Evolutionary conservation across 2,113 vertebrate species (phyloP).

Genomic region (Scatophagus argus): DNA sequence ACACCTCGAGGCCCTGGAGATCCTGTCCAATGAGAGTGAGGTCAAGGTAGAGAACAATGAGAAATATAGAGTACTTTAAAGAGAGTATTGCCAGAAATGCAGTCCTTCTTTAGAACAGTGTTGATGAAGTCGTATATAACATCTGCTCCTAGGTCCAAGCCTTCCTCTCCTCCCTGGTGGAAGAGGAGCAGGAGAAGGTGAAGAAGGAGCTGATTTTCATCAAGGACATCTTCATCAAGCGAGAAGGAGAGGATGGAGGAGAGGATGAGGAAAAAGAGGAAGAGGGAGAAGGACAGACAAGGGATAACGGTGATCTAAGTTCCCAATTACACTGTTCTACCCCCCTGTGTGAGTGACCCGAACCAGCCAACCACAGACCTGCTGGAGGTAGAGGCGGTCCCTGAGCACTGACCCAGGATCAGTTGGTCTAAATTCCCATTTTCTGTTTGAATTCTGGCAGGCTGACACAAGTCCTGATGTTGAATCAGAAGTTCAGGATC

Average conservation of each 20-base stretch:
- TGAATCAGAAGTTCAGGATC: background rate
- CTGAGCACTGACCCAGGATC: constrained; percentile 67
- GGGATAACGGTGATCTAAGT: constrained; percentile 88
- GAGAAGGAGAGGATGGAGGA: constrained; percentile 83
- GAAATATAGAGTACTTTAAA: background rate
- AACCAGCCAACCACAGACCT: constrained; percentile 43
- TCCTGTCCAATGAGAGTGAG: constrained; percentile 97
- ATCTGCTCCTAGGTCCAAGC: constrained; percentile 88
- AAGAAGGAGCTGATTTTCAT: constrained; percentile 93
- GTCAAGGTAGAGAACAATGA: constrained; percentile 84
- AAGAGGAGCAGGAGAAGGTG: constrained; percentile 87
- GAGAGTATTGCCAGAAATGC: no score
- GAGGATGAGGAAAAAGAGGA: constrained; percentile 50
- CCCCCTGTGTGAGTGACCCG: constrained; percentile 79
- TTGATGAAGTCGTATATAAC: background rate
- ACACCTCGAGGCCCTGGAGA: constrained; percentile 98
- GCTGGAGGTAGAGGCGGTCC: constrained; percentile 38
- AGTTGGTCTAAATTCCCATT: background rate
- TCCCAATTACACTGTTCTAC: constrained; percentile 82
- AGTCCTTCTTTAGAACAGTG: background rate
- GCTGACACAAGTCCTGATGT: background rate
- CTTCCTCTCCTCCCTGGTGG: constrained; percentile 87
- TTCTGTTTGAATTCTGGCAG: background rate
- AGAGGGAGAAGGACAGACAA: constrained; percentile 66
- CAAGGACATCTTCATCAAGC: constrained; percentile 90